Evolutionary conservation across 2,888 invertebrate genomes (phyloP), one percentile per base, ranked within the genome.

Genomic region (Clivina fossor): DNA sequence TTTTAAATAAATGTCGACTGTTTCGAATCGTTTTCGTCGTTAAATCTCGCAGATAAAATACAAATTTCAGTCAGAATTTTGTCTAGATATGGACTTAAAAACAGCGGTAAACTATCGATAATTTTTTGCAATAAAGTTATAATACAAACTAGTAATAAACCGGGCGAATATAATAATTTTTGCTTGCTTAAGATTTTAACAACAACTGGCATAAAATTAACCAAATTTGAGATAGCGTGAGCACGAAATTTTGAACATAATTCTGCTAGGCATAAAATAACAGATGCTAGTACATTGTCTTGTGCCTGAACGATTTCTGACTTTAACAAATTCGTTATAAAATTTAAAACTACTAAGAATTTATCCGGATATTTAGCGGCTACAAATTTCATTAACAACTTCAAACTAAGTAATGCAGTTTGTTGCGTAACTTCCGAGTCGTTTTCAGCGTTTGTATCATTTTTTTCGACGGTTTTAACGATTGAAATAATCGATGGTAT

Each of bases 71-170:
- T 78, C 1, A 91, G 68, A 24, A 91, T 77, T 63, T 86, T 84
- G 61, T 84, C 82, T 24, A 94, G 74, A 72, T 93, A 93, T 0
- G 92, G 90, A 58, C 91, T 93, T 60, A 96, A 71, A 70, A 95
- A 96, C 30, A 88, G 76, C 0, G 91, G 85, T 33, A 95, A 71
- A 19, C 86, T 85, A 67, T 90, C 89, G 3, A 93, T 81, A 32
- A 95, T 83, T 72, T 91, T 92, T 57, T 88, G 84, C 24, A 93
- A 74, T 0, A 89, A 85, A 2, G 90, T 88, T 1, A 93, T 80
- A 4, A 87, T 82, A 69, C 90, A 88, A 13, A 87, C 69, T n/a
- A 87, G 71, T 0, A 84, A 74, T 15, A 84, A 64, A 63, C 84
- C 83, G 0, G 85, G 81, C 1, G 77, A 76, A 57, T 80, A 78